A percentile compares a stretch with the other conserved stretches of the same genome.
Conservation (phyloP, 2,888 invertebrate species). For the Cantharis nigra region DNA sequence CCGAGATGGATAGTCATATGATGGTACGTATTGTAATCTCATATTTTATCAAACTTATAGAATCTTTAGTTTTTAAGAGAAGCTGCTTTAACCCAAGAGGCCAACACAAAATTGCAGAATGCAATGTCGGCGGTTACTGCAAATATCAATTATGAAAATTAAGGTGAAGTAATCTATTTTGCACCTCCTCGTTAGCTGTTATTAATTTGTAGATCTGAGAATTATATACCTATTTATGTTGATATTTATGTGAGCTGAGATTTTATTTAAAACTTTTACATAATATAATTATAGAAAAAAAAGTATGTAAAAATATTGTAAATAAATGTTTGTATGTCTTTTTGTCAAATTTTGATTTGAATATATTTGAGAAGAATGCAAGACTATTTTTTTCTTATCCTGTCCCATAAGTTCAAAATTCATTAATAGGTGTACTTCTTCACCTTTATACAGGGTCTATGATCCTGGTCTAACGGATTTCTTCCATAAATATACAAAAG, state of each 20-base stretch:
- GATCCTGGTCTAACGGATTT: no score
- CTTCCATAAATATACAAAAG: no score
- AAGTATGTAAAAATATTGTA: background rate
- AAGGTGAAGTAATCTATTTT: background rate
- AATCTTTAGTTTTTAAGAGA: constrained; percentile 56
- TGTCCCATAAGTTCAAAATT: no score
- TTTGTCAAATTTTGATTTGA: no score
- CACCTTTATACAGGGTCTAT: no score
- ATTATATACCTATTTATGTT: background rate
- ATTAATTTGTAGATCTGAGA: background rate
- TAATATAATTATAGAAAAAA: background rate
- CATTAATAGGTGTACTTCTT: no score
- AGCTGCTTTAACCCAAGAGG: constrained; percentile 59
- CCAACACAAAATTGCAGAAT: constrained; percentile 29
- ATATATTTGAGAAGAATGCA: no score
- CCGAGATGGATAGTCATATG: constrained; percentile 69
- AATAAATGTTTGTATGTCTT: no score
- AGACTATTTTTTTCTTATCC: no score
- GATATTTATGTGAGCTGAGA: background rate
- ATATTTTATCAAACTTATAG: background rate
- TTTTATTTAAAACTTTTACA: background rate
- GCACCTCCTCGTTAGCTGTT: background rate
- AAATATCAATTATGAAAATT: constrained; percentile 26
- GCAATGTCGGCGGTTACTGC: constrained; percentile 40
- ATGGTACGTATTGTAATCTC: constrained; percentile 52